Base-by-base conservation (phyloP, 2,113 vertebrate species). In the Misgurnus mizolepis region DNA sequence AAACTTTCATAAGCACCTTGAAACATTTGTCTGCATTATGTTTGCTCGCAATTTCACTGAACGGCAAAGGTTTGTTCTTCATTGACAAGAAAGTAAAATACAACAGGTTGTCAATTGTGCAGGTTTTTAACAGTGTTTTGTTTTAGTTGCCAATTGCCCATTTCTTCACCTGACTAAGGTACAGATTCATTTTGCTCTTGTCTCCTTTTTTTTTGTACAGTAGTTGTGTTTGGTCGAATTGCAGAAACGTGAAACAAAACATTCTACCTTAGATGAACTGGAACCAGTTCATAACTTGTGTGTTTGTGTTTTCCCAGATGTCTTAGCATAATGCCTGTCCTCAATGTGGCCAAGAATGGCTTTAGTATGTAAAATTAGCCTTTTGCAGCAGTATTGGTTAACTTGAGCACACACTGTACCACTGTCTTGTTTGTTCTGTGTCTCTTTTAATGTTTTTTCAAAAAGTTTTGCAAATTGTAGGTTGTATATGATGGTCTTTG, bases 261-360 rank as follows among this genome's bases (percentile, higher is more conserved):
- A 34, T 34, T 34, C 27, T 34, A 34, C 27, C 27, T 34, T 34
- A 34, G 27, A 34, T 34, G 27, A 34, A 34, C 27, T 34, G 27
- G 22, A 22, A 22, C 22, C 53, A 61, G 12, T 43, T 74, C 43
- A 60, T 22, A 4, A 14, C 71, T 9, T 43, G 53, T 12, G 53
- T 58, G 39, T 73, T 58, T 56, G 40, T 72, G 6, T 58, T 73
- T 58, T 27, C 14, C 70, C 17, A 73, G 58, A 61, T 61, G 58
- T 22, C 4, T 18, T 61, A 61, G 22, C 18, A 27, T 61, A 61
- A 61, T 61, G 58, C 58, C 58, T 22, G 58, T 61, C 58, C 18
- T 22, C 18, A 61, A 3, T 61, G 18, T 61, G 18, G 58, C 58
- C 58, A 61, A 27, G 18, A 11, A 61, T 61, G 58, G 18, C 58